A percentile compares a stretch with the other conserved stretches of the same genome.
phyloP scores from a whole-genome alignment of 2,888 invertebrate species.

The Oxystoma pomonae region DNA sequence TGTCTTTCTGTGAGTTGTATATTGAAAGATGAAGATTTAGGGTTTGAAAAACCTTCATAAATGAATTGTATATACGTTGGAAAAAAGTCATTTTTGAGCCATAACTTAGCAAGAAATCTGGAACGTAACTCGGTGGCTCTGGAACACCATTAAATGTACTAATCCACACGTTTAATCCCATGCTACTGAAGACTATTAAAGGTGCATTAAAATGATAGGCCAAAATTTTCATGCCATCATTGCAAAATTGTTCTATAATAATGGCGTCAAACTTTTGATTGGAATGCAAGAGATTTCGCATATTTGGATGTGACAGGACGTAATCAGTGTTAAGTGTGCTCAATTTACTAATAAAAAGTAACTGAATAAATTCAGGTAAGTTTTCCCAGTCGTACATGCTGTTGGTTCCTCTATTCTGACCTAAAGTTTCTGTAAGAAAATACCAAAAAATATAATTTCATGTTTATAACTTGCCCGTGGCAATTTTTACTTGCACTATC shows the following conservation, averaged over 20 bases:
- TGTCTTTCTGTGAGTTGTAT: constrained; percentile 25
- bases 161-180: constrained; percentile 47
- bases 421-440: too few relatives aligned
- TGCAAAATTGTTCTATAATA: constrained; percentile 45
- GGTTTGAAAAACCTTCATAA: constrained; percentile 19
- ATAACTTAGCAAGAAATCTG: constrained; percentile 46
- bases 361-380: constrained; percentile 10
- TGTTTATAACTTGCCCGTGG: too few relatives aligned
- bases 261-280: constrained; percentile 38
- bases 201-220: constrained; percentile 40
- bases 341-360: constrained; percentile 5
- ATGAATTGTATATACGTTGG: constrained; percentile 53
- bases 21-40: constrained; percentile 9
- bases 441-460: too few relatives aligned
- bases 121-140: constrained; percentile 50
- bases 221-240: constrained; percentile 46
- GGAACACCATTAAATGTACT: constrained; percentile 50
- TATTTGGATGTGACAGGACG: constrained; percentile 16
- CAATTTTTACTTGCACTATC: too few relatives aligned
- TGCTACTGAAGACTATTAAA: constrained; percentile 43
- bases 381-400: constrained; percentile 17
- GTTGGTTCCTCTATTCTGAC: background rate
- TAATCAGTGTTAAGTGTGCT: background rate
- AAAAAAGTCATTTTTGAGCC: constrained; percentile 46
- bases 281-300: constrained; percentile 29